Evolutionary conservation across 2,113 vertebrate species (phyloP).

Genomic region (Cololabis saira): DNA sequence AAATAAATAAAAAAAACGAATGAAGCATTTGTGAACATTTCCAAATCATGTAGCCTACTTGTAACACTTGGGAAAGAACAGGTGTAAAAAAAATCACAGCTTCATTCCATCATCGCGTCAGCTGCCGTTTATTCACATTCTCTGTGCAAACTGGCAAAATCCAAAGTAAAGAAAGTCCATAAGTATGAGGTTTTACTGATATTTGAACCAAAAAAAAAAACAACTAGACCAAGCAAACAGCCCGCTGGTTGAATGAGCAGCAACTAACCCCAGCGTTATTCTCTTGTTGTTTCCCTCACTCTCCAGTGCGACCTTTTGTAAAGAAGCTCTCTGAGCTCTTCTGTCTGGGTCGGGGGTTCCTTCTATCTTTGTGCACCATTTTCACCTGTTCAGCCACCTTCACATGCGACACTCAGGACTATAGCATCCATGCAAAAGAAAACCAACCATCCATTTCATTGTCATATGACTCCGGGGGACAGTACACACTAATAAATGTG

Average conservation of each 20-base stretch:
- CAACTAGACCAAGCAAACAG: too few relatives aligned
- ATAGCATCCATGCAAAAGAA: constrained; percentile 58
- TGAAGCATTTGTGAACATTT: too few relatives aligned
- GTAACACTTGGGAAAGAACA: too few relatives aligned
- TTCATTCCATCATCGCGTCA: background rate
- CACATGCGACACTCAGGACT: constrained; percentile 76
- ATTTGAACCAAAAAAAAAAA: too few relatives aligned
- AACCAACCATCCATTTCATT: constrained; percentile 80
- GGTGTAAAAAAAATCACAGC: background rate
- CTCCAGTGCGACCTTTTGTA: constrained; percentile 56
- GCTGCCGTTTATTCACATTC: background rate
- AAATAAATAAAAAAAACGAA: too few relatives aligned
- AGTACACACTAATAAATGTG: constrained; percentile 82
- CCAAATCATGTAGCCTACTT: too few relatives aligned
- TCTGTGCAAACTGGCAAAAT: background rate
- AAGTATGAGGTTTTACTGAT: constrained; percentile 1
- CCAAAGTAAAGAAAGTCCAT: background rate
- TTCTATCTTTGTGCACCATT: constrained; percentile 21
- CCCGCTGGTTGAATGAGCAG: too few relatives aligned
- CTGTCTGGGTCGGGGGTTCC: constrained; percentile 63
- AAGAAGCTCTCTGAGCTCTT: constrained; percentile 69
- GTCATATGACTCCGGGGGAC: constrained; percentile 83
- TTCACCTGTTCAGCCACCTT: constrained; percentile 78
- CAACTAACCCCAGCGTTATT: too few relatives aligned
- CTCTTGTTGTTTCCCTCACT: background rate